Base-by-base conservation (phyloP, 2,888 invertebrate genomes). In the Flexamia atlantica region DNA sequence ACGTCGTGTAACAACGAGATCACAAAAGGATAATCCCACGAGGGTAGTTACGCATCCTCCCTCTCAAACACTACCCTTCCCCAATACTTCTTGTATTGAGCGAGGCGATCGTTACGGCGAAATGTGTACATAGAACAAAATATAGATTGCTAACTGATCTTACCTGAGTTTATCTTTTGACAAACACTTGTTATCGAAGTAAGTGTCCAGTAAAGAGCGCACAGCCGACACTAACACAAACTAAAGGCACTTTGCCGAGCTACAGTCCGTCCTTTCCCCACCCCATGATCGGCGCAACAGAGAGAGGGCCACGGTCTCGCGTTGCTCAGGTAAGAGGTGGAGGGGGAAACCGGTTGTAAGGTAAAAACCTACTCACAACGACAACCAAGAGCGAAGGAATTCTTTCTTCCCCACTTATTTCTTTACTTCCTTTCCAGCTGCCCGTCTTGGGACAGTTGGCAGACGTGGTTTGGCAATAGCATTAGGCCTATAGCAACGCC, bases 261-360 rank as follows among this genome's bases (percentile, higher is more conserved):
- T n/a, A 50, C 53, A 76, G 76, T 23, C 32, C 23, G 79, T 79
- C 79, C 79, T 53, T 79, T 79, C 79, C 79, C 79, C 79, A 79
- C 79, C 36, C 79, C 32, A 79, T 36, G 36, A 28, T 50, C 79
- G 79, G 70, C 25, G 82, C 82, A 82, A 82, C 82, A 83, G 82
- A 83, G 82, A 83, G 82, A 72, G 82, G 74, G 82, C 57, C 74
- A 32, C 3, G 50, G 82, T 36, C 82, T 60, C 28, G 74, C 50
- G 57, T 74, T 40, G 74, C 82, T 57, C 82, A 83, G 82, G 82
- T 83, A 74, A 57, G 60, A 23, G 10, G 46, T 57, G 60, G 74
- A 74, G 82, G 82, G 82, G 74, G 82, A 74, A 83, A 83, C 82
- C 82, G 82, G 82, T 83, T 83, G 40, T 42, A 23, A 83, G 74